Percentiles rank a stretch among this genome's conserved stretches.
phyloP scores from a whole-genome alignment of 2,797 vertebrate species.

The Chelonia mydas region DNA sequence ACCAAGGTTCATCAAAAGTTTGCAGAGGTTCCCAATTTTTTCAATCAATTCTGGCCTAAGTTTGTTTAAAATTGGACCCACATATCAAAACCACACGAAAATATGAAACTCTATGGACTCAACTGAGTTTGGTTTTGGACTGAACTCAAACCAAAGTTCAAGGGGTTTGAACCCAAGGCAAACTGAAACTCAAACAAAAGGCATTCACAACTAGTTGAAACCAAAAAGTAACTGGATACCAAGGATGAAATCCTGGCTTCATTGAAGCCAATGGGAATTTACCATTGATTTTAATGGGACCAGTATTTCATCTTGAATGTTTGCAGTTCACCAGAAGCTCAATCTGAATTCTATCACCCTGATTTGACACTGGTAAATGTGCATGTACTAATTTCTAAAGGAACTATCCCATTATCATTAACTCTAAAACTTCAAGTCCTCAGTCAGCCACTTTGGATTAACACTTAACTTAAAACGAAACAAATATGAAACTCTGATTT shows the following conservation, averaged over 20 bases:
- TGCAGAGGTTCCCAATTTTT: not conserved
- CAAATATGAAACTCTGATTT: not conserved
- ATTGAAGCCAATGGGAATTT: not conserved
- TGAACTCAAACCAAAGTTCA: fast-evolving
- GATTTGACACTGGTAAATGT: fast-evolving
- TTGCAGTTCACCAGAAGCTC: not conserved
- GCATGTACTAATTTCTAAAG: not conserved
- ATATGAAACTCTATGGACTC: not conserved
- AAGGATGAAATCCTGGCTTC: not conserved
- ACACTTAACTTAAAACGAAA: not conserved
- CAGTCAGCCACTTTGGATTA: not conserved
- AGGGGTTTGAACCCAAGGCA: not conserved
- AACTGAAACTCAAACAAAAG: not conserved
- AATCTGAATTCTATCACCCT: not conserved
- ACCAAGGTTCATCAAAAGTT: not conserved
- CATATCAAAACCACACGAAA: not conserved
- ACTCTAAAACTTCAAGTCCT: not conserved
- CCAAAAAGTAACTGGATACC: not conserved
- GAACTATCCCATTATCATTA: not conserved
- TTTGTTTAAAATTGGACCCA: not conserved
- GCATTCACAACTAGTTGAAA: not conserved
- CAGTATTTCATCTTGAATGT: not conserved
- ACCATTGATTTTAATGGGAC: not conserved
- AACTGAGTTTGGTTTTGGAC: constrained; percentile 25
- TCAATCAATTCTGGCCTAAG: not conserved